Conservation (phyloP, 64 coral and sea anemone genomes). For the Montipora capricornis region DNA sequence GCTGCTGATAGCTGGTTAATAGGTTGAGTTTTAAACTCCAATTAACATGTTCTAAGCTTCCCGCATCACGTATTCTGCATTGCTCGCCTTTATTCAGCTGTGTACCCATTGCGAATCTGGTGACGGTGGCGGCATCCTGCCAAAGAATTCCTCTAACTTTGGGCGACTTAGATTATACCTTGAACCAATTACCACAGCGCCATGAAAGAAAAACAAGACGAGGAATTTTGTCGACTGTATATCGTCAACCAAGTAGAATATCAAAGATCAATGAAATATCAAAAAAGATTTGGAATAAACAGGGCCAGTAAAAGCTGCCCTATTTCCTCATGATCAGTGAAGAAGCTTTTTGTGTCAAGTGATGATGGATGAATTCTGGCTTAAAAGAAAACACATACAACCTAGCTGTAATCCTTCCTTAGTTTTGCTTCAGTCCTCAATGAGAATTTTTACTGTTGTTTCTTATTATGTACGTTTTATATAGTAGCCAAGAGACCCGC, state of each 20-base stretch:
- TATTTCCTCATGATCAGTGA: no score
- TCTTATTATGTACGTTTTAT: no score
- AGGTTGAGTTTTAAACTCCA: conserved; percentile 1
- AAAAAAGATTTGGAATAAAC: no score
- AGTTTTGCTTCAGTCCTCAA: no score
- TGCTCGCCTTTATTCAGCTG: neutral
- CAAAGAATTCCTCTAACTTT: neutral
- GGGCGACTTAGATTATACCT: neutral
- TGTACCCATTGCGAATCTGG: neutral
- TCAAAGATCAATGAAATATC: no score
- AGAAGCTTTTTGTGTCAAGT: no score
- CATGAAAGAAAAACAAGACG: neutral
- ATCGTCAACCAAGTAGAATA: neutral
- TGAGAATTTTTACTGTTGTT: no score
- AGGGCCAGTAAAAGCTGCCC: no score
- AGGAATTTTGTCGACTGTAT: neutral
- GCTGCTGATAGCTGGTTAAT: conserved; percentile 6
- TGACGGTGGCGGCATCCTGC: neutral
- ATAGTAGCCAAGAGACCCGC: no score
- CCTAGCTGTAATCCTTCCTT: no score
- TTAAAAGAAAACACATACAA: no score
- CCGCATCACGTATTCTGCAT: neutral
- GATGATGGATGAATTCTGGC: no score
- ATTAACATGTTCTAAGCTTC: conserved; percentile 9
- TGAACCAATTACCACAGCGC: neutral